Evolutionary conservation across 2,797 vertebrate genomes (phyloP).

Genomic region (Anniella stebbinsi): DNA sequence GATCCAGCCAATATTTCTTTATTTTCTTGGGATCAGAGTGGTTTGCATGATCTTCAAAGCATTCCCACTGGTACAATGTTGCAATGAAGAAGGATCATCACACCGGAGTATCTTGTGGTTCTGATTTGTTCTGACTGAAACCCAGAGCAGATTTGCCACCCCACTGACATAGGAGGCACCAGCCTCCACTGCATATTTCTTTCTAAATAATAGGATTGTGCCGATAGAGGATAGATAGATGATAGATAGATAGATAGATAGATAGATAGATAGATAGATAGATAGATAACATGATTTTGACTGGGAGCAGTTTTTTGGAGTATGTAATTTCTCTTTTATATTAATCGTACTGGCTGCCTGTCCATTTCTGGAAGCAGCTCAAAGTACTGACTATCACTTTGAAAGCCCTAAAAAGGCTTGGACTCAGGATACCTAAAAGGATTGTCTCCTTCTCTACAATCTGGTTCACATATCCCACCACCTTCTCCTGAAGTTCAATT

Average conservation of each 20-base stretch:
- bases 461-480: too few species aligned
- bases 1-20: neutral
- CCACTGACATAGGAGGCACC: too few species aligned
- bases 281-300: too few species aligned
- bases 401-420: neutral
- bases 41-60: slow-evolving; percentile 13
- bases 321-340: neutral
- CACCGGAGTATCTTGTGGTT: neutral
- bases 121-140: too few species aligned
- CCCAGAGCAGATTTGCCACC: too few species aligned
- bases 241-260: too few species aligned
- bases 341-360: neutral
- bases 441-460: neutral
- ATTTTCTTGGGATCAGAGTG: neutral
- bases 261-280: too few species aligned
- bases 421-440: neutral
- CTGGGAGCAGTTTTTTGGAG: too few species aligned
- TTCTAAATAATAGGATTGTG: too few species aligned
- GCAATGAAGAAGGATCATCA: neutral
- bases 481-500: neutral
- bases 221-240: too few species aligned
- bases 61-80: neutral
- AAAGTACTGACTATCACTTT: neutral
- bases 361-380: neutral
- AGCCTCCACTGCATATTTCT: too few species aligned